Base-by-base conservation (phyloP, 1,140 invertebrate genomes). In the Homarus americanus region DNA sequence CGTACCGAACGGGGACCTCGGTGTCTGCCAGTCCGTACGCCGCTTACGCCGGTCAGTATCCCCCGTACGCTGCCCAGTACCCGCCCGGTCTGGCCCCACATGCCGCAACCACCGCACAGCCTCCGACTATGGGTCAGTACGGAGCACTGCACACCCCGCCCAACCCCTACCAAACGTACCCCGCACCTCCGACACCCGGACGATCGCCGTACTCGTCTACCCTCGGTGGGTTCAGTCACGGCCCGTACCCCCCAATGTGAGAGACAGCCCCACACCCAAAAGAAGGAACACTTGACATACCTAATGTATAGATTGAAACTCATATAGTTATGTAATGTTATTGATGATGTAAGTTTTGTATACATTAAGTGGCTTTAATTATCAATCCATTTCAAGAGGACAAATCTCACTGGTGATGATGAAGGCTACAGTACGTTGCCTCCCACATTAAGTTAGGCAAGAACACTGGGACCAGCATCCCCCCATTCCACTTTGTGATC, bases 161-260 rank as follows among this genome's bases (percentile, higher is more conserved):
- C 9, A 83, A 40, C 17, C 80, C 80, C 17, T 90, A 90, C 72
- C 80, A 90, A 40, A 76, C 66, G 9, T 76, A 82, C 28, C 80
- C 87, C 9, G 69, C 87, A 17, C 72, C 87, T 38, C 87, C 87
- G n/a, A 58, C 87, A 36, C 78, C 66, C 2, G 87, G 78, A 2
- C 32, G 87, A 38, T 82, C 87, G 20, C 87, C 87, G 0, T 90
- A 90, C 38, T 28, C 85, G 0, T 66, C 75, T 9, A 79, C 49
- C 20, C 34, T 87, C 12, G 75, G 75, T 2, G 58, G 79, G 28
- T 90, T 90, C 53, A 83, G 63, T 20, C 87, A 90, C 40, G 87
- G 87, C 10, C 87, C 87, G 3, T 90, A 90, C 28, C 87, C 87
- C 7, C 87, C 87, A 0, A 90, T 90, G 80, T 90, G 53, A 41